Evolutionary conservation across 2,888 invertebrate species (phyloP).

Genomic region (Hylaea fasciaria): DNA sequence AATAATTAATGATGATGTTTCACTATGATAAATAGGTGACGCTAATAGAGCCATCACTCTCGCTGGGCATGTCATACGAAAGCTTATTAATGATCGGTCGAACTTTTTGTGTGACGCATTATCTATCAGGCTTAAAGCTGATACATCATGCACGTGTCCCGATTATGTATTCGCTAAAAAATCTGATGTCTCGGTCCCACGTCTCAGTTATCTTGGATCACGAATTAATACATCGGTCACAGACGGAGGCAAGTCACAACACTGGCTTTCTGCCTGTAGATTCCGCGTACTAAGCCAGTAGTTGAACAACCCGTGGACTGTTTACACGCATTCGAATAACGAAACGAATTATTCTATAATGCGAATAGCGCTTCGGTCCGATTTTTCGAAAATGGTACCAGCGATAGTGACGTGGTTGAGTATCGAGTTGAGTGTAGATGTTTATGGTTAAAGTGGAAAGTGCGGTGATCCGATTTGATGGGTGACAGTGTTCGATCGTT

Average conservation of each 20-base stretch:
- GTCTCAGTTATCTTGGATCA: constrained; percentile 65
- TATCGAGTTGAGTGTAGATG: constrained; percentile 48
- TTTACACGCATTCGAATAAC: constrained; percentile 65
- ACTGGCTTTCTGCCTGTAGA: constrained; percentile 52
- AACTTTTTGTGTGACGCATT: constrained; percentile 29
- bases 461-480: constrained; percentile 39
- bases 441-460: constrained; percentile 52
- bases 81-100: constrained; percentile 34
- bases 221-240: constrained; percentile 62
- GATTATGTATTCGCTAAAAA: constrained; percentile 50
- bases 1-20: constrained; percentile 25
- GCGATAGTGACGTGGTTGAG: constrained; percentile 38
- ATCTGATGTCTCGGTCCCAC: constrained; percentile 53
- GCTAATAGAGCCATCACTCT: constrained; percentile 40
- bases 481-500: constrained; percentile 42
- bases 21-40: constrained; percentile 34
- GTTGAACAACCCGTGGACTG: constrained; percentile 66
- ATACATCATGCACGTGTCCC: constrained; percentile 48
- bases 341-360: constrained; percentile 29
- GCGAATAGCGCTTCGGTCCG: constrained; percentile 26
- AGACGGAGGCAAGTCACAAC: constrained; percentile 52
- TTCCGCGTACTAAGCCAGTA: constrained; percentile 64
- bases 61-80: constrained; percentile 23
- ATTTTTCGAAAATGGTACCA: constrained; percentile 50
- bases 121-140: constrained; percentile 29